phyloP scores from a whole-genome alignment of 23 tunicate genomes.

The Pegea sp. region DNA sequence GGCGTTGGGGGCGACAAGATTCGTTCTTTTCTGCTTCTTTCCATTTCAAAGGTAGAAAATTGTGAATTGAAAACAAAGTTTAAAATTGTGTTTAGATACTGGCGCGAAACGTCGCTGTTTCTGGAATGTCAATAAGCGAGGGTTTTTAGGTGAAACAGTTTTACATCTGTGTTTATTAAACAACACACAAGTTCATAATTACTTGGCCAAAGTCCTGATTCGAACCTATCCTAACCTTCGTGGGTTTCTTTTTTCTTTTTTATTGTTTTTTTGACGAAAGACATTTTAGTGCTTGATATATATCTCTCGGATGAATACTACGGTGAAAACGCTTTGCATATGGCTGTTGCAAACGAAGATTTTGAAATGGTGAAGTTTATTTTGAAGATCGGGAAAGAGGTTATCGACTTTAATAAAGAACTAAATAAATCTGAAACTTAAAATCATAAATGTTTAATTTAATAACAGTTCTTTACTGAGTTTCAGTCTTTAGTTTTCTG shows the following conservation, averaged over 20 bases:
- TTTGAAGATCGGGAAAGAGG: slow-evolving; percentile 40
- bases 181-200: slow-evolving; percentile 28
- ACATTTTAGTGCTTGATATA: slow-evolving; percentile 50
- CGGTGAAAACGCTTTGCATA: slow-evolving; percentile 68
- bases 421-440: too few species aligned
- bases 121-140: slow-evolving; percentile 65
- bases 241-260: slow-evolving; percentile 9
- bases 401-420: too few species aligned
- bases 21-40: background rate
- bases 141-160: slow-evolving; percentile 71
- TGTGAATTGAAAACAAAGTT: too few species aligned
- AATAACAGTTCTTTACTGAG: too few species aligned
- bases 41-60: slow-evolving; percentile 1
- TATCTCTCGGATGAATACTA: slow-evolving; percentile 77
- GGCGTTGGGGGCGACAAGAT: background rate
- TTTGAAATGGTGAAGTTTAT: slow-evolving; percentile 27
- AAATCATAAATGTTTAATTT: too few species aligned
- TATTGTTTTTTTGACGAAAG: background rate
- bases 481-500: too few species aligned
- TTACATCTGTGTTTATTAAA: slow-evolving; percentile 77
- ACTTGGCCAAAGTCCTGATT: slow-evolving; percentile 55
- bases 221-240: slow-evolving; percentile 50
- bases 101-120: slow-evolving; percentile 34
- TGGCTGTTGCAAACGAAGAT: slow-evolving; percentile 84
- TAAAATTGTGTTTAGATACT: background rate